A percentile compares a stretch with the other conserved stretches of the same genome.
Conservation (phyloP, 1,140 invertebrate species). For the Brachionus rotundiformis region DNA sequence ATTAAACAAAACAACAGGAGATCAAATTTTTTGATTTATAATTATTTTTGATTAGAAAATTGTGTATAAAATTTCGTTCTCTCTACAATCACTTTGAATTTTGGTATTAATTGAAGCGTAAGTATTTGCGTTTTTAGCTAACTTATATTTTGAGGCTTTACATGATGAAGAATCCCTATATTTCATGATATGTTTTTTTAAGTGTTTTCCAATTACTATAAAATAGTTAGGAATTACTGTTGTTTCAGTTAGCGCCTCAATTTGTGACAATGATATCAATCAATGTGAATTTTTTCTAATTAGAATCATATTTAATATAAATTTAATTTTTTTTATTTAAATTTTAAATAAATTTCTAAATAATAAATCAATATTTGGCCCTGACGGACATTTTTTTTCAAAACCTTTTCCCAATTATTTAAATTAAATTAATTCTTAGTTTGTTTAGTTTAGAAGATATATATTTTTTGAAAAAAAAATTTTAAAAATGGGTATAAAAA, state of each 20-base stretch:
- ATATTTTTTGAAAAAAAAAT: too few relatives aligned
- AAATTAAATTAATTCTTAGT: too few relatives aligned
- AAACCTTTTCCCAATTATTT: too few relatives aligned
- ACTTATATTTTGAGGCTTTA: not conserved
- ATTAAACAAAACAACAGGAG: conserved; percentile 2
- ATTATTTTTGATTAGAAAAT: not conserved
- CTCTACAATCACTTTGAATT: not conserved
- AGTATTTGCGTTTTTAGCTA: not conserved
- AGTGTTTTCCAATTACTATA: not conserved
- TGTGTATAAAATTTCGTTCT: not conserved
- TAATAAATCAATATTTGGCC: too few relatives aligned
- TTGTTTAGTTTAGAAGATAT: too few relatives aligned
- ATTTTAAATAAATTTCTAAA: too few relatives aligned
- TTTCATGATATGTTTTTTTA: not conserved
- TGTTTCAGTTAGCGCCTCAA: not conserved
- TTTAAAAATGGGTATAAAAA: too few relatives aligned
- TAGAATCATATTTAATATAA: too few relatives aligned
- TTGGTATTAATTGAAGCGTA: not conserved
- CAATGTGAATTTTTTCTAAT: too few relatives aligned
- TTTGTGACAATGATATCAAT: not conserved
- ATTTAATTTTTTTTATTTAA: too few relatives aligned
- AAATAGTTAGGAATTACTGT: not conserved
- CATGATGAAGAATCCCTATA: not conserved
- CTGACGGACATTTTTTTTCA: too few relatives aligned
- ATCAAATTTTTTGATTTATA: not conserved